Evolutionary conservation across 2,888 invertebrate species (phyloP).

Genomic region (Hetaerina titia): DNA sequence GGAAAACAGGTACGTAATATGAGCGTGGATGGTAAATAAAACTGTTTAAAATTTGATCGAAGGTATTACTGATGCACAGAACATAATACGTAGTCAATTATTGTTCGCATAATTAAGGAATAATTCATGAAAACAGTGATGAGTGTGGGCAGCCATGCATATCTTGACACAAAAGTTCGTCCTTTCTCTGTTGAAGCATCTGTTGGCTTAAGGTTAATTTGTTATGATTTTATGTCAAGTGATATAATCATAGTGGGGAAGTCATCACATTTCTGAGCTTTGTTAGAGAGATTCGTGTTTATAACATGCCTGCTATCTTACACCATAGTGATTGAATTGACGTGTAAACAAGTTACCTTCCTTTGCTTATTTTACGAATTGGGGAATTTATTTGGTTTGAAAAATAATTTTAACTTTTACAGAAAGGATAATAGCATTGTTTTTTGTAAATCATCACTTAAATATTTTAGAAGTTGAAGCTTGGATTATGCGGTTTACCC

Average conservation of each 20-base stretch:
- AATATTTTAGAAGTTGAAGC: not conserved
- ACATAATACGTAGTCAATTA: not conserved
- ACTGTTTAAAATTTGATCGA: not conserved
- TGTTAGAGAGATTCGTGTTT: not conserved
- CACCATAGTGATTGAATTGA: slow-evolving; percentile 9
- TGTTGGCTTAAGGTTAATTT: slow-evolving; percentile 15
- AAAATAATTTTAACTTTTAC: not conserved
- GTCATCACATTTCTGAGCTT: not conserved
- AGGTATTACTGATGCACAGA: not conserved
- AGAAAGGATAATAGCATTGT: not conserved
- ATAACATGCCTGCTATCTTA: slow-evolving; percentile 14
- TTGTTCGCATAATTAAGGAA: not conserved
- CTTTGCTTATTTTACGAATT: not conserved
- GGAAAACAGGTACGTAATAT: slow-evolving; percentile 50
- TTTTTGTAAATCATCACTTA: not conserved
- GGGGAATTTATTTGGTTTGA: not conserved
- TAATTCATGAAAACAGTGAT: slow-evolving; percentile 56
- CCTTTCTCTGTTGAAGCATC: slow-evolving; percentile 35
- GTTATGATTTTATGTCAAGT: not conserved
- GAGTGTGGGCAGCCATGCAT: slow-evolving; percentile 62
- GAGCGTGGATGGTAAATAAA: not conserved
- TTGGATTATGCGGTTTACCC: not conserved
- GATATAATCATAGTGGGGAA: not conserved
- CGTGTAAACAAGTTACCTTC: slow-evolving; percentile 34
- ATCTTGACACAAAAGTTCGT: slow-evolving; percentile 49